These are phyloP conservation scores for Lepidostoma basale DNA, from an alignment of 1,140 invertebrate species.

Conservation along the genomic window DNA sequence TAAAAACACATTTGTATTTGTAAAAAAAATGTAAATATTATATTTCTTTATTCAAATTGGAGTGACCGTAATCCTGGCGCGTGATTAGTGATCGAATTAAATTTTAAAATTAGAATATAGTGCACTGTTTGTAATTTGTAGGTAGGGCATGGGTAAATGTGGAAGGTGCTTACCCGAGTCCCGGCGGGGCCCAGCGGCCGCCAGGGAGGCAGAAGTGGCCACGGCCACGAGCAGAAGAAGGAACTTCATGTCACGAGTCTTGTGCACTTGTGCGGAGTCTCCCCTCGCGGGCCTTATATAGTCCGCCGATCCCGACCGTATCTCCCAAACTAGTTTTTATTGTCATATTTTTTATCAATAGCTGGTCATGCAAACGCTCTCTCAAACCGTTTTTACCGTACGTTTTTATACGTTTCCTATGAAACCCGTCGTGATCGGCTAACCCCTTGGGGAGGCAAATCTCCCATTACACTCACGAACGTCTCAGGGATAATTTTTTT, in stretches of 20 bases:
- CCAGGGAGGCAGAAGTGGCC: background rate
- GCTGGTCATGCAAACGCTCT: constrained; percentile 17
- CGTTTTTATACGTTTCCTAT: constrained; percentile 25
- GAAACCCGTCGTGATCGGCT: constrained; percentile 34
- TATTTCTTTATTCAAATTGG: no score
- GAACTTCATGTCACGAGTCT: background rate
- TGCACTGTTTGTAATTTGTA: no score
- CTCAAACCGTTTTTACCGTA: constrained; percentile 22
- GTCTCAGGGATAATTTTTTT: background rate
- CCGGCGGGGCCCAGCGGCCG: background rate
- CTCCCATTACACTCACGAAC: background rate
- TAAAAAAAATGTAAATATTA: no score
- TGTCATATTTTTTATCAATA: constrained; percentile 32
- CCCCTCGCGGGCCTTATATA: background rate
- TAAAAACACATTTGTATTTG: no score
- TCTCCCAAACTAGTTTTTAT: constrained; percentile 42
- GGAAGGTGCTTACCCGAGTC: constrained; percentile 16
- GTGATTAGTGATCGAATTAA: no score
- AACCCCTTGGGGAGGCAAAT: constrained; percentile 7
- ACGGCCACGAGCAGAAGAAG: constrained; percentile 4
- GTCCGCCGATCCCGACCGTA: background rate
- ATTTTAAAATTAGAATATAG: no score
- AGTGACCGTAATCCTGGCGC: no score
- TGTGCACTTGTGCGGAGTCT: constrained; percentile 11
- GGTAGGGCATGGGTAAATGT: no score